phyloP scores from a whole-genome alignment of 2,113 vertebrate species.

The Gallinago undulata region DNA sequence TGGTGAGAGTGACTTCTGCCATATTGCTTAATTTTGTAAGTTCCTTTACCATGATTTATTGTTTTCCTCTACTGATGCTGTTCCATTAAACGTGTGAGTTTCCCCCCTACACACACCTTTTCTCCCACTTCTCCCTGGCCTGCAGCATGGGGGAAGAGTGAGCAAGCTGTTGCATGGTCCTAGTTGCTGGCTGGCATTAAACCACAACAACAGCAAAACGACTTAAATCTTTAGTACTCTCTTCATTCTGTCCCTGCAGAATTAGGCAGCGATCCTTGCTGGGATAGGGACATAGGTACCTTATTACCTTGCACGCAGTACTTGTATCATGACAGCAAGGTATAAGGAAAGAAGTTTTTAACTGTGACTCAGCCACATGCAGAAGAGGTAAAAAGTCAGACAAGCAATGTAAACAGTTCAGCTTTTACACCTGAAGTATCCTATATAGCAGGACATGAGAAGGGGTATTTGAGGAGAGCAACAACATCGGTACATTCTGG shows the following conservation, averaged over 20 bases:
- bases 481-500: neutral
- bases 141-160: neutral
- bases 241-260: neutral
- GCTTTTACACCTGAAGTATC: neutral
- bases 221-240: neutral
- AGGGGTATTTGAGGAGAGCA: rapidly evolving
- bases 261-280: neutral
- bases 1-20: neutral
- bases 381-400: neutral
- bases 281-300: neutral
- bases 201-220: neutral
- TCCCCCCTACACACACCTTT: neutral
- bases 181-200: neutral
- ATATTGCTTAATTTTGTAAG: neutral
- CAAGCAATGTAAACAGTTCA: neutral
- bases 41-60: neutral
- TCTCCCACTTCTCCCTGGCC: neutral
- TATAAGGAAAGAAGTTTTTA: neutral
- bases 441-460: neutral
- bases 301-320: neutral
- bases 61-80: neutral
- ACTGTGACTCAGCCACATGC: neutral
- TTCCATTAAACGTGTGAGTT: neutral
- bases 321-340: neutral
- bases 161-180: neutral